Evolutionary conservation across 2,797 vertebrate species (phyloP).

Genomic region (Acrocephalus scirpaceus): DNA sequence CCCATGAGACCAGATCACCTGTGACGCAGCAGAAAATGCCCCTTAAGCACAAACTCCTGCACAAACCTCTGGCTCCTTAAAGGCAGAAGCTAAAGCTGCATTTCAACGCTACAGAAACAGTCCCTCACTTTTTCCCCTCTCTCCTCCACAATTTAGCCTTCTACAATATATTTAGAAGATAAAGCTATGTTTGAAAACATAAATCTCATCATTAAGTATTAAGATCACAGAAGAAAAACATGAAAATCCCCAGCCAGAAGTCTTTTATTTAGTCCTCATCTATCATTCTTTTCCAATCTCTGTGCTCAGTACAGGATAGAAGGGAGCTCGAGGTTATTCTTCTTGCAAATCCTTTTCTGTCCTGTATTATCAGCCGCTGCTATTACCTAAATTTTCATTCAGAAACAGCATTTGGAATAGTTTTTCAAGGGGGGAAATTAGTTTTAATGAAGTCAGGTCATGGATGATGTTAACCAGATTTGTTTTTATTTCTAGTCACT

Average conservation of each 20-base stretch:
- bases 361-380: background rate
- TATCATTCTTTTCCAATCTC: background rate
- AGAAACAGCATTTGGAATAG: background rate
- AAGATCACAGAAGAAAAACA: background rate
- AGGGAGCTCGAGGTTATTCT: background rate
- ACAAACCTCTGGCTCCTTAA: background rate
- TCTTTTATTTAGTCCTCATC: background rate
- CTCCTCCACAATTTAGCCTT: background rate
- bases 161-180: background rate
- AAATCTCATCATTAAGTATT: background rate
- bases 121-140: background rate
- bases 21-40: background rate
- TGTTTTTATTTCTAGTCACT: conserved; percentile 28
- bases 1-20: background rate
- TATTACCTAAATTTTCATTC: background rate
- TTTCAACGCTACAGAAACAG: background rate
- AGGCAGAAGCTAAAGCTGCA: background rate
- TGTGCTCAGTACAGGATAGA: background rate
- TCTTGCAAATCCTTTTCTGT: background rate
- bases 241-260: background rate
- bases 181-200: background rate
- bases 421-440: background rate
- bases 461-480: conserved; percentile 24
- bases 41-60: background rate
- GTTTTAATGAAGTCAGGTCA: conserved; percentile 27